Conservation (phyloP, 2,797 vertebrate genomes). For the Hafferia zeledoni region DNA sequence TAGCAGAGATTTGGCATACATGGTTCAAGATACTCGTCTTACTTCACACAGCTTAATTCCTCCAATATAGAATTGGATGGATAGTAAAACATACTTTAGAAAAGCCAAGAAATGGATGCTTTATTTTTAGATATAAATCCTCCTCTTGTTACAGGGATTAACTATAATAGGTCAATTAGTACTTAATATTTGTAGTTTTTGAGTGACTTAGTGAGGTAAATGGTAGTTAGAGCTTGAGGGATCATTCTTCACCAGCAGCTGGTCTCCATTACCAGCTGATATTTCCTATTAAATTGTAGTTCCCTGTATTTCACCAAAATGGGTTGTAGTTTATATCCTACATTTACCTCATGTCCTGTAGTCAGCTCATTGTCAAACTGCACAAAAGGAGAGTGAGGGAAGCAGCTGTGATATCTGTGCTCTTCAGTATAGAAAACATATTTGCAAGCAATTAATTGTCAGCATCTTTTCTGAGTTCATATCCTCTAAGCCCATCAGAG, state of each 20-base stretch:
- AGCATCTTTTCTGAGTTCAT: slow-evolving; percentile 53
- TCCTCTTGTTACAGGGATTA: neutral
- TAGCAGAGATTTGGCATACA: neutral
- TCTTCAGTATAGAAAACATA: slow-evolving; percentile 52
- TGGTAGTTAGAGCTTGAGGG: slow-evolving; percentile 13
- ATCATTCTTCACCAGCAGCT: slow-evolving; percentile 49
- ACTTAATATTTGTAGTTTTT: neutral
- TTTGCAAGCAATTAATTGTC: slow-evolving; percentile 67
- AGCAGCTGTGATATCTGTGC: slow-evolving; percentile 72
- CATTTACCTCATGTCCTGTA: slow-evolving; percentile 67
- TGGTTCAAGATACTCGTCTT: neutral
- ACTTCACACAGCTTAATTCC: neutral
- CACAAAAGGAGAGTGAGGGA: slow-evolving; percentile 64
- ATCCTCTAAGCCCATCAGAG: slow-evolving; percentile 17
- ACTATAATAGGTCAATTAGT: neutral
- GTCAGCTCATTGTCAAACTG: slow-evolving; percentile 53
- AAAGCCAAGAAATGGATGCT: neutral
- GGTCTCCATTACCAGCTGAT: slow-evolving; percentile 56
- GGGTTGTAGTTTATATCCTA: slow-evolving; percentile 23
- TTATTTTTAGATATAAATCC: neutral
- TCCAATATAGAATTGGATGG: neutral
- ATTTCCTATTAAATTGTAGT: slow-evolving; percentile 61
- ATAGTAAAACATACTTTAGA: neutral
- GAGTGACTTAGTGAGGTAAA: slow-evolving; percentile 16
- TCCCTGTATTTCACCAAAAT: slow-evolving; percentile 49